Conservation (phyloP, 2,888 invertebrate genomes). For the Boloria euphrosyne region DNA sequence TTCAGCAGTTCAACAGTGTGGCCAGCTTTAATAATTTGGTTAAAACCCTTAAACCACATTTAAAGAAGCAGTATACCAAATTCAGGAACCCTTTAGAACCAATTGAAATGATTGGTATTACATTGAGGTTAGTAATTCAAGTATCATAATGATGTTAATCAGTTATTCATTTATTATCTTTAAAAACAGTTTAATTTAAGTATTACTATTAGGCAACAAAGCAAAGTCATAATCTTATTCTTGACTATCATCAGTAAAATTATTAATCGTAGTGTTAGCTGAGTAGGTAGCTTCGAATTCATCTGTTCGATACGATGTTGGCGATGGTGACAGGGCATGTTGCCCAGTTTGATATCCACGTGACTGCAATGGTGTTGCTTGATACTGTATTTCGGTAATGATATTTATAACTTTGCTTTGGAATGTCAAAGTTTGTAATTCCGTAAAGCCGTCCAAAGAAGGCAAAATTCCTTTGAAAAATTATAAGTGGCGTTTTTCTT, state of each 20-base stretch:
- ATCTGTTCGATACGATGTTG: constrained; percentile 41
- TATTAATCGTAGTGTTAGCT: not conserved
- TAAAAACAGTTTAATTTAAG: constrained; percentile 36
- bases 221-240: constrained; percentile 39
- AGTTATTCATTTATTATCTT: constrained; percentile 35
- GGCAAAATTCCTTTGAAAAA: constrained; percentile 47
- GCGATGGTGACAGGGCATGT: constrained; percentile 41
- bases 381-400: constrained; percentile 43
- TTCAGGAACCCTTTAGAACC: constrained; percentile 40
- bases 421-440: constrained; percentile 43
- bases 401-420: constrained; percentile 36
- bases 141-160: constrained; percentile 26
- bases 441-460: constrained; percentile 43
- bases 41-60: constrained; percentile 26
- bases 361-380: constrained; percentile 41
- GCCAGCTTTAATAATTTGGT: too few species aligned
- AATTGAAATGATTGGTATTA: constrained; percentile 41
- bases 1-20: too few species aligned
- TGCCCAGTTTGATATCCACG: constrained; percentile 42
- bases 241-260: too few species aligned
- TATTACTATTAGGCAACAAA: constrained; percentile 39
- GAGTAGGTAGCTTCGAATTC: constrained; percentile 36
- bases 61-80: constrained; percentile 38
- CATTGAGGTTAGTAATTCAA: constrained; percentile 38
- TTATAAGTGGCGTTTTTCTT: constrained; percentile 45